Base-by-base conservation (phyloP, 1,140 invertebrate genomes). In the Aphelenchoides fujianensis region DNA sequence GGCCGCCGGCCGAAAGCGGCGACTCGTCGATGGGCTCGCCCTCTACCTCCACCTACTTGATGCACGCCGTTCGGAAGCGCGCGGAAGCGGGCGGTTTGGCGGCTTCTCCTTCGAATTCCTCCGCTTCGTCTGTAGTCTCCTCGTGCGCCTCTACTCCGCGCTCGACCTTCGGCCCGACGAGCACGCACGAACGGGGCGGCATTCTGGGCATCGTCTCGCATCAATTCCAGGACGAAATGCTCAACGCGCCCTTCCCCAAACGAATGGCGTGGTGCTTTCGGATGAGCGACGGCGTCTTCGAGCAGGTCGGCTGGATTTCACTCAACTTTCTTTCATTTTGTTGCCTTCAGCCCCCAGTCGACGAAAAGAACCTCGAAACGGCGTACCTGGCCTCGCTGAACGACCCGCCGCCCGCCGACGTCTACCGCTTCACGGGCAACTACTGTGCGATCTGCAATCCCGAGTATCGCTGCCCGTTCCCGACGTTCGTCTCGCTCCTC, bases 301-400 rank as follows among this genome's bases (percentile, higher is more conserved):
- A 59, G 7, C 5, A 5, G 19, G 19, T 59, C 28, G 23, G 27
- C 34, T 59, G 55, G 34, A 5, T 59, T 59, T 59, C 19, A 59
- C n/a, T n/a, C n/a, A n/a, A n/a, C n/a, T n/a, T 59, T 59, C 5
- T 59, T 59, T 5, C 19, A 59, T 7, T 59, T 59, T 16, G 28
- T 30, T 5, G n/a, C n/a, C n/a, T 59, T 59, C 19, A 59, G 55
- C 55, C 5, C 28, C 12, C 55, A 48, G 23, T 48, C 12, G 41
- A 48, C 41, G 41, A 48, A 59, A 59, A 59, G 12, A 59, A 59
- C n/a, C n/a, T n/a, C n/a, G n/a, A n/a, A n/a, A n/a, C n/a, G n/a
- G n/a, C 55, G 12, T 59, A 59, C 55, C 34, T 59, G 55, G 5
- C 55, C 5, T 59, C 55, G 34, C 34, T 59, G 19, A 59, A 27